These are phyloP conservation scores for Deilephila elpenor DNA, from an alignment of 2,888 invertebrate genomes.

Conservation along the genomic window DNA sequence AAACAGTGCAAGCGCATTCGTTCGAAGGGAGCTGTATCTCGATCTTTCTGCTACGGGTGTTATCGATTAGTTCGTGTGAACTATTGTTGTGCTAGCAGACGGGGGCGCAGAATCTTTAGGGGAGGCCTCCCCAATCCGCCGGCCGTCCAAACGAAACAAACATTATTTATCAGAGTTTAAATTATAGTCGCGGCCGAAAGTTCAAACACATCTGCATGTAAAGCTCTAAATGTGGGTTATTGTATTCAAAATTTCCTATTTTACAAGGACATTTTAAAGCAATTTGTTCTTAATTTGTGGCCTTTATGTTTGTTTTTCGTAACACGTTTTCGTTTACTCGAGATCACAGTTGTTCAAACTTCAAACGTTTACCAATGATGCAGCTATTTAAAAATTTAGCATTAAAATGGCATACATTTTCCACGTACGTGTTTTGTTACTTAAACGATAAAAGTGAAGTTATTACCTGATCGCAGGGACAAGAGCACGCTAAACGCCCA, in stretches of 20 bases:
- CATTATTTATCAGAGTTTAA: slow-evolving; percentile 51
- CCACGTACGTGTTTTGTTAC: slow-evolving; percentile 14
- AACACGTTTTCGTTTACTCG: neutral
- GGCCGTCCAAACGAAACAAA: slow-evolving; percentile 49
- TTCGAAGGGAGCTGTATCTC: slow-evolving; percentile 39
- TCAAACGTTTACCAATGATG: neutral
- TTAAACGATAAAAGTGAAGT: slow-evolving; percentile 16
- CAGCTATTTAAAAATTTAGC: neutral
- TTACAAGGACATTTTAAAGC: neutral
- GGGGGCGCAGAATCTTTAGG: slow-evolving; percentile 77
- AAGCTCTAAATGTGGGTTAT: neutral
- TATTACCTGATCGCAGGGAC: slow-evolving; percentile 24
- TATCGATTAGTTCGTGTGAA: slow-evolving; percentile 80
- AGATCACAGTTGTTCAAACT: neutral
- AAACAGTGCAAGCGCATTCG: slow-evolving; percentile 54
- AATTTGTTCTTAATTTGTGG: neutral
- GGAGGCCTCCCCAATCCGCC: slow-evolving; percentile 57
- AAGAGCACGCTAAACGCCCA: slow-evolving; percentile 24
- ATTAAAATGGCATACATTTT: neutral
- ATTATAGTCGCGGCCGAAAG: slow-evolving; percentile 22
- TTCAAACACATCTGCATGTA: slow-evolving; percentile 26
- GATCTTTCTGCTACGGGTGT: slow-evolving; percentile 47
- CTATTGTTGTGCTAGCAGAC: slow-evolving; percentile 73
- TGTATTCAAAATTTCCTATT: neutral
- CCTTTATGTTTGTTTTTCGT: too few species aligned